Base-by-base conservation (phyloP, 2,888 invertebrate species). In the Agonopterix alstromeriana region DNA sequence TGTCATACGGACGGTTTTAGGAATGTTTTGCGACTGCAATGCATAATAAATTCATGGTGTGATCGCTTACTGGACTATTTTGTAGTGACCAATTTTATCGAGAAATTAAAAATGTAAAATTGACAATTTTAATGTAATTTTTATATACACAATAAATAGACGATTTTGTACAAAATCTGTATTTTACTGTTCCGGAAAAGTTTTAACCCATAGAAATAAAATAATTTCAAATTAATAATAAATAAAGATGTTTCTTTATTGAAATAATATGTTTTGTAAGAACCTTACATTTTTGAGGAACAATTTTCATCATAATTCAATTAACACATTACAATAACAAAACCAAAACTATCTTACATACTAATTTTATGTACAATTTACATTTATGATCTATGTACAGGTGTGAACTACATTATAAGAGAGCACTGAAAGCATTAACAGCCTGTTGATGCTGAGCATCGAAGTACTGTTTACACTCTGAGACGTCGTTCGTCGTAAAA, bases 111-210 rank as follows among this genome's bases (percentile, higher is more conserved):
- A 75, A 73, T 83, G 85, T 87, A 86, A 86, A 86, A 83, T 85
- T 85, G 85, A 86, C 84, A 85, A 87, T 86, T 87, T 85, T 84
- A 86, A 87, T 85, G 88, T 87, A 86, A 87, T 83, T 87, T 87
- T 88, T 88, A 85, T 88, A 86, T 87, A 88, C 87, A 89, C 87
- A 89, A 85, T 87, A 86, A 89, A 89, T 88, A 87, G 85, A 85
- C 77, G 76, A 75, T 87, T 88, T 87, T 89, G 80, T 89, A 87
- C 79, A 84, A 83, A 82, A 70, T 57, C 54, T 61, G 65, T 58
- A 61, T 72, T 76, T 82, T 78, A 49, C 49, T 52, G 44, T 41
- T 43, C 35, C 38, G 4, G n/a, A 38, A 9, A 38, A n/a, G 3
- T 9, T 38, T 38, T 38, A 38, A 43, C 43, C 10, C 27, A 43